Conservation (phyloP, 2,888 invertebrate genomes). For the Pseudanteris insignis region DNA sequence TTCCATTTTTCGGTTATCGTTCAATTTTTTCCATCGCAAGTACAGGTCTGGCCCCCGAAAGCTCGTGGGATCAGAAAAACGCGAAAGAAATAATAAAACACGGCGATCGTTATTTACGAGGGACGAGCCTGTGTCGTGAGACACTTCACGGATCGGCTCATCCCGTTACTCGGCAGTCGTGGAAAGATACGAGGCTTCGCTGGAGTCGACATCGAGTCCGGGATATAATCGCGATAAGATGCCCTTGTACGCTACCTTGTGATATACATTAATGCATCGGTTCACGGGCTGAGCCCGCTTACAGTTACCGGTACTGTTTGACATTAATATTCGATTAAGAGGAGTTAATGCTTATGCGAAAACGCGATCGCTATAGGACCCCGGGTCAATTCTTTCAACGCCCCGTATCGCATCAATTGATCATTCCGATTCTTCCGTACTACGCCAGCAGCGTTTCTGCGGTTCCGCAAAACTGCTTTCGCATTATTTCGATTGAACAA, state of each 20-base stretch:
- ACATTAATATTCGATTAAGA: conserved; percentile 55
- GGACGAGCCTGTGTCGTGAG: conserved; percentile 47
- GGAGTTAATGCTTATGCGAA: conserved; percentile 27
- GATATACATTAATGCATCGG: conserved; percentile 58
- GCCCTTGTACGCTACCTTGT: conserved; percentile 46
- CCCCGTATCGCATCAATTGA: conserved; percentile 23
- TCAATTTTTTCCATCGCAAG: no score
- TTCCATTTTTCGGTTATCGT: no score
- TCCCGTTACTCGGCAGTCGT: no score
- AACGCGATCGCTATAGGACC: conserved; percentile 4
- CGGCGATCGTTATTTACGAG: conserved; percentile 52
- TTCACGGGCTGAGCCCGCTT: conserved; percentile 49
- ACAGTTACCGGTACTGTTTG: conserved; percentile 52
- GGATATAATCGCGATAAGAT: conserved; percentile 52
- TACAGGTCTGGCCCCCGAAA: neutral
- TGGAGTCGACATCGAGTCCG: conserved; percentile 46
- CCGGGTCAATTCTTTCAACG: conserved; percentile 14
- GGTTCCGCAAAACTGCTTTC: no score
- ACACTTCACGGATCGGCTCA: conserved; percentile 52
- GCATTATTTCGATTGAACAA: no score
- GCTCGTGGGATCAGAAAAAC: conserved; percentile 6
- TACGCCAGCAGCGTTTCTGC: no score
- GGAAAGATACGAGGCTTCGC: conserved; percentile 33
- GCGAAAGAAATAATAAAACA: conserved; percentile 36
- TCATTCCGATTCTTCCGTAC: conserved; percentile 15